A percentile compares a stretch with the other conserved stretches of the same genome.
These are phyloP conservation scores for Neoitamus cyanurus DNA, from an alignment of 2,888 invertebrate species.

Conservation along the genomic window DNA sequence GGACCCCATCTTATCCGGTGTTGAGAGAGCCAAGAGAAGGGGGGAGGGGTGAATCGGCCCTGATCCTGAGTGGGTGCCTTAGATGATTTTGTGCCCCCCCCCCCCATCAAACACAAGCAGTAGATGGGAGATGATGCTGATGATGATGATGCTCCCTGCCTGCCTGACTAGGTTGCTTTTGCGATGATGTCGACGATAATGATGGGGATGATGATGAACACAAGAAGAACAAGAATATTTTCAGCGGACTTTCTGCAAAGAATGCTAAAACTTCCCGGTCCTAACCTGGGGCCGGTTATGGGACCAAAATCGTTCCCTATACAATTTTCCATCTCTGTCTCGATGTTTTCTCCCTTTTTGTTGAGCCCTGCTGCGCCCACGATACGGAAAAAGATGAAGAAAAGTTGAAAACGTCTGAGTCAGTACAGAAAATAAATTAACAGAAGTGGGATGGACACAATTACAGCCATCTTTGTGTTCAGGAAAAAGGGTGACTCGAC, in stretches of 20 bases:
- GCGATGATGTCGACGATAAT: background rate
- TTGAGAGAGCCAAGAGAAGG: background rate
- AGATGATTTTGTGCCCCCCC: constrained; percentile 30
- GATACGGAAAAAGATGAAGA: background rate
- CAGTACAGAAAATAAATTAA: constrained; percentile 12
- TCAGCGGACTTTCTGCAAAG: background rate
- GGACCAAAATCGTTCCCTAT: too few species aligned
- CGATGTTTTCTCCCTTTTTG: too few species aligned
- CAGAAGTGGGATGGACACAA: background rate
- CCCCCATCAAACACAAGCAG: background rate
- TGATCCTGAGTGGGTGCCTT: background rate
- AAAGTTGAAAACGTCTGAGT: constrained; percentile 29
- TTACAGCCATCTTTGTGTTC: background rate
- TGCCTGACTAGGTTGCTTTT: background rate
- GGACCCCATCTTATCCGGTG: background rate
- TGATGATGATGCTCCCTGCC: background rate
- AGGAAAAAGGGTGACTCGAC: too few species aligned
- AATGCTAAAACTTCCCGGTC: background rate
- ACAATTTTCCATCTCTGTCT: too few species aligned
- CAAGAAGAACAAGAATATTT: background rate
- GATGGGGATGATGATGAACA: background rate
- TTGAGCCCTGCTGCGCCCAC: too few species aligned
- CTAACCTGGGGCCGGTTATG: too few species aligned
- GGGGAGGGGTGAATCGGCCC: background rate
- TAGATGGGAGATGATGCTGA: background rate